phyloP scores from a whole-genome alignment of 1,140 invertebrate genomes.

The Heliconius congener region DNA sequence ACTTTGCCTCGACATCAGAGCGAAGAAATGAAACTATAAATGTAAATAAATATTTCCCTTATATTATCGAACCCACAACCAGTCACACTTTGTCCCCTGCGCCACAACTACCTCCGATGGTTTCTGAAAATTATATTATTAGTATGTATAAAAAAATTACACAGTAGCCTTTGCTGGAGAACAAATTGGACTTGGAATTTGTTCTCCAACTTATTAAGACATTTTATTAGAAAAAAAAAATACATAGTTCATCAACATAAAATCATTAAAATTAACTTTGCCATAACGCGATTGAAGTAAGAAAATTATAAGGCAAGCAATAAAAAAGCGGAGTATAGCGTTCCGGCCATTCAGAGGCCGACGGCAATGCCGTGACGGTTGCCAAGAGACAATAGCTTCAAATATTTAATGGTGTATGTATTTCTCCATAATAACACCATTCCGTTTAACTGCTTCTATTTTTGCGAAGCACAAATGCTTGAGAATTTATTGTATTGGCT shows the following conservation, averaged over 20 bases:
- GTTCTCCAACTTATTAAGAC: too few relatives aligned
- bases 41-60: too few relatives aligned
- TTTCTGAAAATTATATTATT: too few relatives aligned
- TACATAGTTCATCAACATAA: neutral
- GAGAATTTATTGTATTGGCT: constrained; percentile 15
- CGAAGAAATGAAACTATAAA: too few relatives aligned
- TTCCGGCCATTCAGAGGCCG: constrained; percentile 39
- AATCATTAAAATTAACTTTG: constrained; percentile 25
- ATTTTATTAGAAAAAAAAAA: too few relatives aligned
- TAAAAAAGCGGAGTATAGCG: constrained; percentile 38
- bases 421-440: constrained; percentile 41
- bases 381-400: constrained; percentile 41
- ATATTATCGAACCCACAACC: too few relatives aligned
- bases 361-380: constrained; percentile 36
- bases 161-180: too few relatives aligned
- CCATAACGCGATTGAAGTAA: constrained; percentile 29
- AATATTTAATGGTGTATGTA: constrained; percentile 34
- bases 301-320: constrained; percentile 38
- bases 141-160: too few relatives aligned
- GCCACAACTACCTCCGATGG: too few relatives aligned
- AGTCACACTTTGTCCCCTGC: too few relatives aligned
- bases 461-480: constrained; percentile 24
- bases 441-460: constrained; percentile 39
- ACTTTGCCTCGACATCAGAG: too few relatives aligned
- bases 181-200: too few relatives aligned